phyloP scores from a whole-genome alignment of 1,140 invertebrate genomes.

The Aphidius gifuensis region DNA sequence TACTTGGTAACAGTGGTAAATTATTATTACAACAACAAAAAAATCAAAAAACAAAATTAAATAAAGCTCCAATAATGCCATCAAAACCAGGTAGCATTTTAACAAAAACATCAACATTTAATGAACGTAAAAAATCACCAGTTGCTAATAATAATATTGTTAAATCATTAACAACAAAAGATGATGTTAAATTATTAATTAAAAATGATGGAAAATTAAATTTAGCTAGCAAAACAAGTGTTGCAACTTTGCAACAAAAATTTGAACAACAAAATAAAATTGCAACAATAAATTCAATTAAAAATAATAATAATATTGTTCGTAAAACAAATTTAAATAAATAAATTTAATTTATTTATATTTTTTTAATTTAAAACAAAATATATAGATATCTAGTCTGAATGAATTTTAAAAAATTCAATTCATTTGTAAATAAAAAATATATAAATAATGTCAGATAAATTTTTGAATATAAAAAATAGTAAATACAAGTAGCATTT shows the following conservation, averaged over 20 bases:
- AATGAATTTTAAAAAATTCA: too few species aligned
- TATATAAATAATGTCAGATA: too few species aligned
- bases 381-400: too few species aligned
- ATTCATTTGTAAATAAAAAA: too few species aligned
- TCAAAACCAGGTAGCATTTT: background rate
- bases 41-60: slow-evolving; percentile 20
- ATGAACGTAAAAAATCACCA: background rate
- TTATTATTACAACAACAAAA: slow-evolving; percentile 26
- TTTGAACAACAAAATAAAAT: slow-evolving; percentile 6
- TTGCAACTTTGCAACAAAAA: slow-evolving; percentile 1
- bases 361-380: too few species aligned
- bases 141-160: too few species aligned
- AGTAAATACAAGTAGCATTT: too few species aligned
- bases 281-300: background rate
- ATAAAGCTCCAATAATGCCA: background rate
- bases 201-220: background rate
- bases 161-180: background rate
- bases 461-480: too few species aligned
- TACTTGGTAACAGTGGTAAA: slow-evolving; percentile 38
- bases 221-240: background rate
- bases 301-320: too few species aligned
- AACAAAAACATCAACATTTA: background rate
- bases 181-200: background rate
- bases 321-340: too few species aligned
- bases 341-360: too few species aligned